A percentile compares a stretch with the other conserved stretches of the same genome.
Evolutionary conservation across 1,140 invertebrate genomes (phyloP).

Genomic region (Aphelenchoides avenae): DNA sequence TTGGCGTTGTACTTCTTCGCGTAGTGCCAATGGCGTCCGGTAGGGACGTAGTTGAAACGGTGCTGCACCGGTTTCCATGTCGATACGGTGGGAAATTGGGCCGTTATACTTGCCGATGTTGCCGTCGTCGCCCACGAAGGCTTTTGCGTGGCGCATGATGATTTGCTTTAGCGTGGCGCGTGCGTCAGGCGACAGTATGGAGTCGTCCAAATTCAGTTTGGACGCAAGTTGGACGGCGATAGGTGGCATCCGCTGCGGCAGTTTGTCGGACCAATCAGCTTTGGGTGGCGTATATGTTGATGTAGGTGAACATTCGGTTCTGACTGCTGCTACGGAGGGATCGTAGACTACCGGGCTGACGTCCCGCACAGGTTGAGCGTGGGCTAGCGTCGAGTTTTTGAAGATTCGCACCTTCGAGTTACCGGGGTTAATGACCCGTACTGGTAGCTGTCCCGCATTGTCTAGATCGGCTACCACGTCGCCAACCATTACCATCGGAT

Average conservation of each 20-base stretch:
- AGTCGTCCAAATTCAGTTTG: not conserved
- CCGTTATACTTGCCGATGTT: conserved; percentile 23
- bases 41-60: conserved; percentile 4
- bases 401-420: too few relatives aligned
- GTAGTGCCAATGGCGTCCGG: conserved; percentile 10
- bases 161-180: not conserved
- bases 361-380: too few relatives aligned
- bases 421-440: too few relatives aligned
- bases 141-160: not conserved
- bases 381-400: too few relatives aligned
- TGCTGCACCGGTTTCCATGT: not conserved
- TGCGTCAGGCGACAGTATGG: not conserved
- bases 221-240: not conserved
- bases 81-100: conserved; percentile 5
- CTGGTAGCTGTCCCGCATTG: too few relatives aligned
- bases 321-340: too few relatives aligned
- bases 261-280: conserved; percentile 5
- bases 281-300: conserved; percentile 10
- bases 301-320: too few relatives aligned
- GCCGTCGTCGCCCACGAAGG: conserved; percentile 6
- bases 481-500: conserved; percentile 3
- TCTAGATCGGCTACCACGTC: too few relatives aligned
- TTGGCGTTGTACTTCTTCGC: conserved; percentile 24
- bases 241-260: not conserved
- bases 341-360: too few relatives aligned